Evolutionary conservation across 2,888 invertebrate species (phyloP).

Genomic region (Philaethria dido): DNA sequence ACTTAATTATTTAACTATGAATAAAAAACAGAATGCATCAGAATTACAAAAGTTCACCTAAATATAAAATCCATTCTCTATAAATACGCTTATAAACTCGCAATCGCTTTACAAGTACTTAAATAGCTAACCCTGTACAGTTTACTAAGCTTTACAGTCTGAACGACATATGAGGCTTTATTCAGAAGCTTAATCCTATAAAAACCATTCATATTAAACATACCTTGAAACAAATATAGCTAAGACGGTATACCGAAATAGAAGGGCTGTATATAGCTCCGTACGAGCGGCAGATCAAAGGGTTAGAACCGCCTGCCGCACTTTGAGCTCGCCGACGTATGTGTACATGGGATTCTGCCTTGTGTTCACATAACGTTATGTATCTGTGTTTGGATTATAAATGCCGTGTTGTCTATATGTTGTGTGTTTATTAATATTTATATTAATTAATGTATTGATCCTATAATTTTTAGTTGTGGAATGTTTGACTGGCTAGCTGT

Average conservation of each 20-base stretch:
- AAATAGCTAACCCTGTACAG: constrained; percentile 10
- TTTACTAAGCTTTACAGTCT: constrained; percentile 13
- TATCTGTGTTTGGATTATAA: constrained; percentile 29
- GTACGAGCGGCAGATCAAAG: constrained; percentile 67
- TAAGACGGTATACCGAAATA: constrained; percentile 68
- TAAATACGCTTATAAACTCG: neutral
- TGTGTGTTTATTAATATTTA: neutral
- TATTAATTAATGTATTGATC: neutral
- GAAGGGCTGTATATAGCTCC: constrained; percentile 62
- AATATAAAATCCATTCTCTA: neutral
- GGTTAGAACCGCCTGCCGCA: constrained; percentile 56
- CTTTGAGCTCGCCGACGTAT: constrained; percentile 65
- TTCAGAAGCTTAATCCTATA: constrained; percentile 33
- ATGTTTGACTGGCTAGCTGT: neutral
- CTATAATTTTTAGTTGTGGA: neutral
- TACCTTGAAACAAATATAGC: constrained; percentile 50
- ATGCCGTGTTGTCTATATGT: constrained; percentile 7
- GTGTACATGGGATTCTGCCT: constrained; percentile 46
- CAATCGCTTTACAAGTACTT: neutral
- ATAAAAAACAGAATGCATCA: neutral
- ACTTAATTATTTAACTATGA: too few relatives aligned
- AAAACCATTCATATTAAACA: constrained; percentile 37
- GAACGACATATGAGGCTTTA: neutral
- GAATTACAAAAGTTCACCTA: neutral
- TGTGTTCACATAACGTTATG: constrained; percentile 36